Conservation (phyloP, 2,113 vertebrate genomes). For the Notothenia rossii region DNA sequence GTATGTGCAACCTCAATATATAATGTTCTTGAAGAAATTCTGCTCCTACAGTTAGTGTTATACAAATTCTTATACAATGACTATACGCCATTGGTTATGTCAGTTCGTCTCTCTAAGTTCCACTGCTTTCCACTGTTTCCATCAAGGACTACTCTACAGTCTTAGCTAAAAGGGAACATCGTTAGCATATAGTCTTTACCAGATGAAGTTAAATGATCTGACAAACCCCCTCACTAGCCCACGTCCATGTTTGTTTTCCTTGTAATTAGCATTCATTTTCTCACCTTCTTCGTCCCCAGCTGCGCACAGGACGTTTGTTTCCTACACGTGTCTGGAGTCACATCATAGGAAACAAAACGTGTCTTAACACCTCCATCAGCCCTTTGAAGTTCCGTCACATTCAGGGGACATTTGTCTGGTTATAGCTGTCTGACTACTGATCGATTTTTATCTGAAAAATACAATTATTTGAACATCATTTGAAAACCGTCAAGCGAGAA, state of each 20-base stretch:
- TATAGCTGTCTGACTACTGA: not conserved
- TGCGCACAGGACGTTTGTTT: conserved; percentile 27
- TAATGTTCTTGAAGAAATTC: no score
- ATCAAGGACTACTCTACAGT: not conserved
- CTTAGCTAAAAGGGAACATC: not conserved
- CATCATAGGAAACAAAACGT: conserved; percentile 31
- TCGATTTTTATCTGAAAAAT: not conserved
- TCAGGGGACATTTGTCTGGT: not conserved
- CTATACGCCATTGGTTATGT: no score
- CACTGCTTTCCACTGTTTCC: no score
- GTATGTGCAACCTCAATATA: no score
- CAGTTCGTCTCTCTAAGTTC: no score
- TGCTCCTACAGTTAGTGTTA: no score
- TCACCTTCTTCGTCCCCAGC: not conserved
- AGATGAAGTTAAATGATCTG: not conserved
- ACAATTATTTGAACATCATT: not conserved
- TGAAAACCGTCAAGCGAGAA: not conserved
- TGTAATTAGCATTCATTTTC: not conserved
- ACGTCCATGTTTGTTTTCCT: conserved; percentile 11
- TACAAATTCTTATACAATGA: no score
- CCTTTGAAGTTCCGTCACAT: conserved; percentile 23
- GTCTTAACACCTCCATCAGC: conserved; percentile 13
- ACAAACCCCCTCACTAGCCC: not conserved
- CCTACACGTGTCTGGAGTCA: conserved; percentile 45
- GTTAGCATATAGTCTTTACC: not conserved